These are phyloP conservation scores for Chydorus sphaericus DNA, from an alignment of 2,888 invertebrate species.

Conservation along the genomic window DNA sequence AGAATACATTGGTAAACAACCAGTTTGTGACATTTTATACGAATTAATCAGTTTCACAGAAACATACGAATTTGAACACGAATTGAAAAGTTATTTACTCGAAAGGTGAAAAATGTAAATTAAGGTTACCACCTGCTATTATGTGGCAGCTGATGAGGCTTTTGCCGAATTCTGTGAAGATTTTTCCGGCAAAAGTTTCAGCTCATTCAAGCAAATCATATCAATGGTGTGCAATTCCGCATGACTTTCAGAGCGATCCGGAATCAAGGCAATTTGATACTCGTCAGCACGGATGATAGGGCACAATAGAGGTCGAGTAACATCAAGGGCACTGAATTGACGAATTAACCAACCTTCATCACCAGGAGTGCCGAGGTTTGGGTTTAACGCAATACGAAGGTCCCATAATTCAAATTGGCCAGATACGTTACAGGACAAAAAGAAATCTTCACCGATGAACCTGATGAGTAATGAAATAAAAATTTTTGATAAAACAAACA, in stretches of 20 bases:
- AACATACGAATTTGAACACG: too few relatives aligned
- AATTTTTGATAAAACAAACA: too few relatives aligned
- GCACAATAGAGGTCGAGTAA: background rate
- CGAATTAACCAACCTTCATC: background rate
- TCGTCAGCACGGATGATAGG: background rate
- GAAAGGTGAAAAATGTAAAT: too few relatives aligned
- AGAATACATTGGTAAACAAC: too few relatives aligned
- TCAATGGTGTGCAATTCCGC: background rate
- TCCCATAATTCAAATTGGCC: background rate
- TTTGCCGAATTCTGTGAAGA: too few relatives aligned
- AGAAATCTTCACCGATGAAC: background rate
- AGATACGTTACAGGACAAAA: background rate
- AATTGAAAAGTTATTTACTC: too few relatives aligned
- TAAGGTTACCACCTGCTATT: too few relatives aligned
- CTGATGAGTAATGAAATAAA: background rate
- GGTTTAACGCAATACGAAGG: background rate
- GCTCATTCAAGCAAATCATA: background rate
- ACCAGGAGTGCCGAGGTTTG: too few relatives aligned
- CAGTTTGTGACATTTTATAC: too few relatives aligned
- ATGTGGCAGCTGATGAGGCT: too few relatives aligned
- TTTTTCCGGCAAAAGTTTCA: too few relatives aligned
- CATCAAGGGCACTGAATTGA: background rate
- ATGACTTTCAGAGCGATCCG: background rate
- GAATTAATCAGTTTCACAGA: too few relatives aligned
- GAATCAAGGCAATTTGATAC: conserved; percentile 1